phyloP scores from a whole-genome alignment of 2,113 vertebrate genomes.

The Chamaetylas fuelleborni region DNA sequence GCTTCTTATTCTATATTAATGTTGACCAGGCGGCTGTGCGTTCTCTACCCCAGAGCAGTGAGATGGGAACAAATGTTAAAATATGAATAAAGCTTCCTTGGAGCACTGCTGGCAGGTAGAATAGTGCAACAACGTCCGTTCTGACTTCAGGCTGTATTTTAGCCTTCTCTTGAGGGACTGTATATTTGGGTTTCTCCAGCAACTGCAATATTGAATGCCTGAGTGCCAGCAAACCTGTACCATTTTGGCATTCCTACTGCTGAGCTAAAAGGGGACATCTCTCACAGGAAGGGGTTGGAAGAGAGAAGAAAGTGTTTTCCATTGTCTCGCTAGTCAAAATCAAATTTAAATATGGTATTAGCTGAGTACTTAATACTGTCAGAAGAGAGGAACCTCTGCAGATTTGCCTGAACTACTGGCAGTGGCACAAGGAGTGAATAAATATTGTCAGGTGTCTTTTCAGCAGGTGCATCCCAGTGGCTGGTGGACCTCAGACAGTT shows the following conservation, averaged over 20 bases:
- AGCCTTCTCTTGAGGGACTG: neutral
- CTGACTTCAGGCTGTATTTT: neutral
- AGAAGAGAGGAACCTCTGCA: neutral
- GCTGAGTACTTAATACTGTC: neutral
- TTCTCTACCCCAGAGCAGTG: neutral
- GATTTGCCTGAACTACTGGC: neutral
- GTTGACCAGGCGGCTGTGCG: neutral
- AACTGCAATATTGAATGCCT: neutral
- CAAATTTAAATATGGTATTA: neutral
- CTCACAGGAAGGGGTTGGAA: neutral
- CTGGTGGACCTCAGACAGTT: neutral
- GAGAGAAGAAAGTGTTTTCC: neutral
- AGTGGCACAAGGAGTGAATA: neutral
- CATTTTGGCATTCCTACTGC: neutral
- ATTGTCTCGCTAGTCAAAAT: neutral
- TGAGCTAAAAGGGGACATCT: neutral
- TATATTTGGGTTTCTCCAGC: neutral
- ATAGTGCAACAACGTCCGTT: neutral
- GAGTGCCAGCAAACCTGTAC: neutral
- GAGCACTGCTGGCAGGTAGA: neutral
- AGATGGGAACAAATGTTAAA: neutral
- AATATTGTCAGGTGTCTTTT: neutral
- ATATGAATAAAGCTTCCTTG: neutral
- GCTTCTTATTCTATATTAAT: neutral
- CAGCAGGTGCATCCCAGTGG: neutral